phyloP scores from a whole-genome alignment of 2,888 invertebrate species.

The Metopia argyrocephala region DNA sequence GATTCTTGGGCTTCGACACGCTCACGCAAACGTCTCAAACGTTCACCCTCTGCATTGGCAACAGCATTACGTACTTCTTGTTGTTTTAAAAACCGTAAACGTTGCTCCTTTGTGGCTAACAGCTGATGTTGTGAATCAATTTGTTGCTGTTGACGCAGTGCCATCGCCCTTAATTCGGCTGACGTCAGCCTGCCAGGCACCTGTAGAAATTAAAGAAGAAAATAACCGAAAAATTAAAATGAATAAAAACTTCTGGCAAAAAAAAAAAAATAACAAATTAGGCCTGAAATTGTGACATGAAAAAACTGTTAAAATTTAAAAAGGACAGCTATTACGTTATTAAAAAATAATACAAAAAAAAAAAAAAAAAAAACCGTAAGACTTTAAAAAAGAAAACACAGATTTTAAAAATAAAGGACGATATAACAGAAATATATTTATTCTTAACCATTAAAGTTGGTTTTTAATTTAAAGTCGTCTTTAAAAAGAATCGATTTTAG shows the following conservation, averaged over 20 bases:
- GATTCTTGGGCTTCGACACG: conserved; percentile 96
- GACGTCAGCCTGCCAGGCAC: conserved; percentile 95
- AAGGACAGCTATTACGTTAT: too few species aligned
- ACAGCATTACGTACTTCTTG: conserved; percentile 85
- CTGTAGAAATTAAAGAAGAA: conserved; percentile 77
- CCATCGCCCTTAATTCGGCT: conserved; percentile 98
- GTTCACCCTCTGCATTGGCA: conserved; percentile 89
- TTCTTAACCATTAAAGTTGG: too few species aligned
- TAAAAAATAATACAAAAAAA: too few species aligned
- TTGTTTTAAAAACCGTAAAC: conserved; percentile 95
- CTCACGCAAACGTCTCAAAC: conserved; percentile 91
- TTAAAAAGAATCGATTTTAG: too few species aligned
- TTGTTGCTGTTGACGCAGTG: conserved; percentile 97
- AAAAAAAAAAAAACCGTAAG: too few species aligned
- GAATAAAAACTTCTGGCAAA: not conserved
- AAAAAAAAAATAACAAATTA: not conserved
- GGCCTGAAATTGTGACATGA: not conserved
- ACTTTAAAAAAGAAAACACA: too few species aligned
- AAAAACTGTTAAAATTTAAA: too few species aligned
- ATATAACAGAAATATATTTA: too few species aligned
- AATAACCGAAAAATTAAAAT: not conserved
- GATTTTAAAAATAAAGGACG: too few species aligned
- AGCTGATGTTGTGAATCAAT: conserved; percentile 95
- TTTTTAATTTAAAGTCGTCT: too few species aligned
- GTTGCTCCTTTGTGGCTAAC: conserved; percentile 94